A percentile compares a stretch with the other conserved stretches of the same genome.
Evolutionary conservation across 2,113 vertebrate genomes (phyloP).

Genomic region (Dipodomys spectabilis): DNA sequence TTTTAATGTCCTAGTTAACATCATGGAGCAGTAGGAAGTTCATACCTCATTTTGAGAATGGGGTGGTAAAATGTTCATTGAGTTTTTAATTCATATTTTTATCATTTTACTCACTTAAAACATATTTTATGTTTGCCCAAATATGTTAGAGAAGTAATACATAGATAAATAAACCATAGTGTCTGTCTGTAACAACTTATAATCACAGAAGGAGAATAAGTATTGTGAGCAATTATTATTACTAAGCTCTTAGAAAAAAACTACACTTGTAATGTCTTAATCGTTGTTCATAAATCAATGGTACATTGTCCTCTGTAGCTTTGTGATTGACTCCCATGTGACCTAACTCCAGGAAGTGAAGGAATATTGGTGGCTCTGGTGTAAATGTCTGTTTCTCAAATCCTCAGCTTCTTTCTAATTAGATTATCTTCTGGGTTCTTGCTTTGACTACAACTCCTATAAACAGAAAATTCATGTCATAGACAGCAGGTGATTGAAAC

Average conservation of each 20-base stretch:
- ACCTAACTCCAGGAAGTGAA: background rate
- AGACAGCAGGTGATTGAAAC: background rate
- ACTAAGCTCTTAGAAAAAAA: background rate
- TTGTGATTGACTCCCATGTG: background rate
- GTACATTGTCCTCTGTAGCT: background rate
- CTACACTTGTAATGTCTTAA: background rate
- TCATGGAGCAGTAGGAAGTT: background rate
- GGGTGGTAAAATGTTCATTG: background rate
- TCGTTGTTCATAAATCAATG: constrained; percentile 19
- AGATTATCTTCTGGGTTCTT: background rate
- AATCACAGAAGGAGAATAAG: background rate
- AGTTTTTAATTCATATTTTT: background rate
- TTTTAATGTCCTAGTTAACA: background rate
- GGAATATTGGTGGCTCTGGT: background rate
- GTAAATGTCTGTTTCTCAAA: background rate
- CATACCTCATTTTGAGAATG: background rate
- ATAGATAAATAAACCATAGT: constrained; percentile 4
- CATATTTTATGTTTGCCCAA: background rate
- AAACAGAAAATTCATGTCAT: background rate
- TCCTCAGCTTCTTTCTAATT: background rate
- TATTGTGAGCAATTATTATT: background rate
- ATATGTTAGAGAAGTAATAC: background rate
- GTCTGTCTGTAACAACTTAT: background rate
- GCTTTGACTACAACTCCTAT: background rate
- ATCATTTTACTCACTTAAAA: background rate